A percentile compares a stretch with the other conserved stretches of the same genome.
phyloP scores from a whole-genome alignment of 2,797 vertebrate genomes.

The Notamacropus eugenii region DNA sequence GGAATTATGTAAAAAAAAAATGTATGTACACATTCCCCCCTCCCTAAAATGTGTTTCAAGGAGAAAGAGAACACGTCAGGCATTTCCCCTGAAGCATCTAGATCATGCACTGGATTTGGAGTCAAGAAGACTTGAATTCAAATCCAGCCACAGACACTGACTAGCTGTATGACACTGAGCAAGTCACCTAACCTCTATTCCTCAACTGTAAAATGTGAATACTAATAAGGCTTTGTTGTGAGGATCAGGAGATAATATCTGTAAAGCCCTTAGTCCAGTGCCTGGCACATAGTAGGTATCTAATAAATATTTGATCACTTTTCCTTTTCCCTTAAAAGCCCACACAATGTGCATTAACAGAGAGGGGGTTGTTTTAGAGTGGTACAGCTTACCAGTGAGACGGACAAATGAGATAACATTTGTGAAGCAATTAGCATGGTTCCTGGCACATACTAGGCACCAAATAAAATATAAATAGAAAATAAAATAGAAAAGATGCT shows the following conservation, averaged over 20 bases:
- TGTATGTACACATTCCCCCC: background rate
- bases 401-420: background rate
- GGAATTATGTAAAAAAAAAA: background rate
- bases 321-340: background rate
- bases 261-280: background rate
- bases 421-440: background rate
- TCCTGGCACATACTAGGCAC: background rate
- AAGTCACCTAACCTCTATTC: background rate
- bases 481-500: background rate
- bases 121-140: background rate
- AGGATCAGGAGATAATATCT: background rate
- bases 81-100: background rate
- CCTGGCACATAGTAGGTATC: background rate
- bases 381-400: background rate
- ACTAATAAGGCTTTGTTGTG: background rate
- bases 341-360: background rate
- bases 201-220: background rate
- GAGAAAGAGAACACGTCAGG: background rate
- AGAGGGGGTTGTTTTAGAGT: background rate
- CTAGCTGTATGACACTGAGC: background rate
- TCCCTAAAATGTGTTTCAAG: background rate
- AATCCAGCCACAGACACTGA: background rate
- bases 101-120: background rate
- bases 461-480: background rate
- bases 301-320: background rate